A percentile compares a stretch with the other conserved stretches of the same genome.
phyloP scores from a whole-genome alignment of 2,888 invertebrate genomes.

The Epicampocera succincta region DNA sequence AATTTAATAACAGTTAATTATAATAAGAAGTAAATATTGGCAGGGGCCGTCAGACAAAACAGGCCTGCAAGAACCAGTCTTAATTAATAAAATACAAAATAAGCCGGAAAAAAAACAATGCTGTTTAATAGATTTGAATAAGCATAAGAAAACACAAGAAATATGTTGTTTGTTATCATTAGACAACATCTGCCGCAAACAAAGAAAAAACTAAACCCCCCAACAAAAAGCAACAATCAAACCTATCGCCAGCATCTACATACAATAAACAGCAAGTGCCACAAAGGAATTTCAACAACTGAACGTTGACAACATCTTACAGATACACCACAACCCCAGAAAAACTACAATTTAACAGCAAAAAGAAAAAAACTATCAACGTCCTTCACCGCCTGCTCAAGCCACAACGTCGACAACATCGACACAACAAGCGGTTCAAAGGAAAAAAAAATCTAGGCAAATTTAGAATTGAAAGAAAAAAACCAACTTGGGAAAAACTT shows the following conservation, averaged over 20 bases:
- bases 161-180: conserved; percentile 61
- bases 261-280: conserved; percentile 64
- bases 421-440: conserved; percentile 26
- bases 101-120: neutral
- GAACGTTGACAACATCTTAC: conserved; percentile 43
- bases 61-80: conserved; percentile 8
- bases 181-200: conserved; percentile 67
- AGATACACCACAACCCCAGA: conserved; percentile 28
- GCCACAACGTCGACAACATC: conserved; percentile 12
- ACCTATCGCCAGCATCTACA: conserved; percentile 62
- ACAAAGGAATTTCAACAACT: conserved; percentile 64
- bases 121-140: conserved; percentile 33
- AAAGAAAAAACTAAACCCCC: conserved; percentile 41
- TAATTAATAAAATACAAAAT: conserved; percentile 7
- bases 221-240: conserved; percentile 54
- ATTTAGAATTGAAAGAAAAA: conserved; percentile 9
- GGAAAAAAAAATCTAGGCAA: conserved; percentile 49
- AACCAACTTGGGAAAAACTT: conserved; percentile 47
- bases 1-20: conserved; percentile 39
- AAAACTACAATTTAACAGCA: neutral
- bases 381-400: conserved; percentile 65
- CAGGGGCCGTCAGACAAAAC: neutral
- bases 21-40: conserved; percentile 2
- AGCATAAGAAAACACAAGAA: conserved; percentile 2
- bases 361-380: conserved; percentile 35